Evolutionary conservation across 2,113 vertebrate species (phyloP).

Genomic region (Corapipo altera): DNA sequence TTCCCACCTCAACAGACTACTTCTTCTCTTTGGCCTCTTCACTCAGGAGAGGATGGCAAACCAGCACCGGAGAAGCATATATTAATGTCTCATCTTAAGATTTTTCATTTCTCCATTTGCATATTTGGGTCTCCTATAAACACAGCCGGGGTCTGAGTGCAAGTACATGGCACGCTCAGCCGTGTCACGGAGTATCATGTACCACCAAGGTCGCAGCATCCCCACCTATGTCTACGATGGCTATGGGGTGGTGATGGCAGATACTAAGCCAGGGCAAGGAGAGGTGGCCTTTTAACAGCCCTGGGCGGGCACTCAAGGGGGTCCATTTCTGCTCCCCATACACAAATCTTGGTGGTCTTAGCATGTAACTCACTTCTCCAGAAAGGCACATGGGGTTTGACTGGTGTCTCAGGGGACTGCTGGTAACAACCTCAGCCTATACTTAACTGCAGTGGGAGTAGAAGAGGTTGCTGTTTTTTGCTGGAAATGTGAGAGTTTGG

Average conservation of each 20-base stretch:
- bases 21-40: background rate
- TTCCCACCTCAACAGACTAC: background rate
- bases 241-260: background rate
- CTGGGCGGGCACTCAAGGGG: background rate
- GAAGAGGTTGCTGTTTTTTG: background rate
- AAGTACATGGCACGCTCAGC: background rate
- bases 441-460: background rate
- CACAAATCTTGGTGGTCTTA: background rate
- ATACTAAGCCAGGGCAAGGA: background rate
- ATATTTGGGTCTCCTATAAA: background rate
- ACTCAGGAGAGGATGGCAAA: background rate
- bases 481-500: background rate
- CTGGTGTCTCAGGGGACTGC: background rate
- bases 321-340: background rate
- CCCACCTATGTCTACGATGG: rapidly evolving
- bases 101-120: background rate
- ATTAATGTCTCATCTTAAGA: background rate
- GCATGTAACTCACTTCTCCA: background rate
- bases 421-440: background rate
- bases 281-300: background rate
- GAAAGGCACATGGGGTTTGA: background rate
- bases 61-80: background rate
- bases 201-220: background rate
- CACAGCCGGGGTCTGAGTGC: background rate
- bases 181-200: rapidly evolving